Base-by-base conservation (phyloP, 2,888 invertebrate genomes). In the Bruchidius siliquastri region DNA sequence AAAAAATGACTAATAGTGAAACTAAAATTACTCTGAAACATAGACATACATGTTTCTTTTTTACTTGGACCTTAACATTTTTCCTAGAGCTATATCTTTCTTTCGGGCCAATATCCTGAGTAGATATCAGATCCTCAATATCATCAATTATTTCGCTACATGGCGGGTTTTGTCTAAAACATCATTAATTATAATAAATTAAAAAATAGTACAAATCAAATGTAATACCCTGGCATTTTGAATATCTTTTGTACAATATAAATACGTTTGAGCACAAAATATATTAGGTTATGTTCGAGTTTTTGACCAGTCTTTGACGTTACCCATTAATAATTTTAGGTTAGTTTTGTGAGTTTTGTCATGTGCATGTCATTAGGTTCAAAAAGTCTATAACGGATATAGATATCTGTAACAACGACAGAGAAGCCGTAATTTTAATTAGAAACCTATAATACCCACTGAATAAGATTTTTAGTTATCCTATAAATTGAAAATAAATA, bases 41-140 rank as follows among this genome's bases (percentile, higher is more conserved):
- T 66, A 30, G 20, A 74, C 76, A 72, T 72, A 78, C 78, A 71
- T 68, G 72, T 74, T 78, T 81, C 73, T 77, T 79, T 74, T 78
- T 80, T 0, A 90, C 90, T 71, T 93, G 89, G 13, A 93, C 88
- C 76, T 89, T 93, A 0, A 95, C 91, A 84, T 87, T 89, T 82
- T 92, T 94, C 77, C 92, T 90, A 79, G 90, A 91, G 71, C 91
- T 90, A 80, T 94, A 94, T 78, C 94, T 88, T 80, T 94, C 92
- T 82, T 94, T 94, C 0, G 94, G 94, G 66, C 92, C 92, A 30
- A 95, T 91, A 83, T 94, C 94, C 80, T 94, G 92, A 0, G 93
- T 90, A 22, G 92, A 92, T 87, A 95, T 93, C 81, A 95, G 88
- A 88, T 95, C 95, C 87, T 95, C 95, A 76, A 95, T 95, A 87